These are phyloP conservation scores for Mesodorylaimus sp. DNA, from an alignment of 2,888 invertebrate species.

Conservation along the genomic window DNA sequence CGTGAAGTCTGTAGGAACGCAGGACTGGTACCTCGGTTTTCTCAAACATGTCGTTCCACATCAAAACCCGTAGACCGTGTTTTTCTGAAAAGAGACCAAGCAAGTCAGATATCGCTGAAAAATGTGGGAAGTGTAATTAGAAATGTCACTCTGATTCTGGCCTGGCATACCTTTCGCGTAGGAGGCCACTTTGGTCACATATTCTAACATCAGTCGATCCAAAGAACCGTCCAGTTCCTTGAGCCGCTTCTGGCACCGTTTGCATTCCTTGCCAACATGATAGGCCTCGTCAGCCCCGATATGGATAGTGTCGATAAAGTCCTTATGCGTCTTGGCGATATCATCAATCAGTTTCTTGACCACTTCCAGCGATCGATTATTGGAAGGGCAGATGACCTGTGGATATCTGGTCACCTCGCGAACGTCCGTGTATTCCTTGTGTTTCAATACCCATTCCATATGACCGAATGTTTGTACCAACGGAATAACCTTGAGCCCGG, in stretches of 20 bases:
- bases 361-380: slow-evolving; percentile 40
- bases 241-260: slow-evolving; percentile 22
- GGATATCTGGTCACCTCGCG: slow-evolving; percentile 44
- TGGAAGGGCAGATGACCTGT: slow-evolving; percentile 50
- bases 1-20: slow-evolving; percentile 21
- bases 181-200: slow-evolving; percentile 39
- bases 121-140: too few species aligned
- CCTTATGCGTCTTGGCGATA: slow-evolving; percentile 44
- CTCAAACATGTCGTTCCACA: slow-evolving; percentile 66
- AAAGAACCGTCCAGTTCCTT: slow-evolving; percentile 10
- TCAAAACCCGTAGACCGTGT: slow-evolving; percentile 42
- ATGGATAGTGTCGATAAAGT: slow-evolving; percentile 46
- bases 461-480: slow-evolving; percentile 70
- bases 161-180: slow-evolving; percentile 39
- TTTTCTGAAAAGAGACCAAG: too few species aligned
- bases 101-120: too few species aligned
- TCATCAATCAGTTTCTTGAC: slow-evolving; percentile 42
- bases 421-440: slow-evolving; percentile 44
- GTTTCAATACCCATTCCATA: slow-evolving; percentile 57
- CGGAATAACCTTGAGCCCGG: slow-evolving; percentile 52
- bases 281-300: slow-evolving; percentile 68
- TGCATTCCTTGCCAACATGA: slow-evolving; percentile 34
- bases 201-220: slow-evolving; percentile 43
- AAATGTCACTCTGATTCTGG: too few species aligned
- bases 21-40: neutral